Evolutionary conservation across 2,797 vertebrate species (phyloP).

Genomic region (Iguana delicatissima): DNA sequence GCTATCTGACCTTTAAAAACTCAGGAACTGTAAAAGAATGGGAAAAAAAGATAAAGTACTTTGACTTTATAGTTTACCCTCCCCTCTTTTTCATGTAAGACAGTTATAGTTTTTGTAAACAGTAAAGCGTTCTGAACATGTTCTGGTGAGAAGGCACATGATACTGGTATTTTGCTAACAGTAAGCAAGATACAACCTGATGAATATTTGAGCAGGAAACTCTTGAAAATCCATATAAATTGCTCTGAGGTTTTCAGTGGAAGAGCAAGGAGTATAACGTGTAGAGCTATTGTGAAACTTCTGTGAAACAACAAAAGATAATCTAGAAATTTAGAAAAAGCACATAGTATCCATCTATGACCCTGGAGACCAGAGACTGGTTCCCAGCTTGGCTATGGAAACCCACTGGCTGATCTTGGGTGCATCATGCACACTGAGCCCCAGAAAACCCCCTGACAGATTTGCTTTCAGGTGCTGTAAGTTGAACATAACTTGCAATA

Average conservation of each 20-base stretch:
- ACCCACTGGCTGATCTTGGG: too few relatives aligned
- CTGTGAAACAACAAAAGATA: neutral
- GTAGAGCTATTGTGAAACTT: neutral
- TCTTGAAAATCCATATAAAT: neutral
- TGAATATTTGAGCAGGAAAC: neutral
- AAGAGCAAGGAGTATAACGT: neutral
- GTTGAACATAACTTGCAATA: too few relatives aligned
- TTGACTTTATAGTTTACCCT: neutral
- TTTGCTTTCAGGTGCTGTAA: too few relatives aligned
- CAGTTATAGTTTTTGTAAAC: neutral
- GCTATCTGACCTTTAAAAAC: neutral
- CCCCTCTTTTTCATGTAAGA: neutral
- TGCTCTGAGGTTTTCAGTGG: neutral
- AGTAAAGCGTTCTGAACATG: neutral
- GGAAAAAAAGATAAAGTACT: neutral
- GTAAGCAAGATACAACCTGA: neutral
- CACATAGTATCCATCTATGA: neutral
- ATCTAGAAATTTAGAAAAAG: neutral
- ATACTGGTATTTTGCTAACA: neutral
- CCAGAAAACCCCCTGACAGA: too few relatives aligned
- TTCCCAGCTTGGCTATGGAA: too few relatives aligned
- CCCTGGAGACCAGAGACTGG: too few relatives aligned
- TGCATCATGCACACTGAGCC: too few relatives aligned
- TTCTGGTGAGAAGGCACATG: neutral
- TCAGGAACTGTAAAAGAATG: neutral